These are phyloP conservation scores for Rousettus leschenaultii DNA, from an alignment of 2,113 vertebrate genomes.

Conservation along the genomic window DNA sequence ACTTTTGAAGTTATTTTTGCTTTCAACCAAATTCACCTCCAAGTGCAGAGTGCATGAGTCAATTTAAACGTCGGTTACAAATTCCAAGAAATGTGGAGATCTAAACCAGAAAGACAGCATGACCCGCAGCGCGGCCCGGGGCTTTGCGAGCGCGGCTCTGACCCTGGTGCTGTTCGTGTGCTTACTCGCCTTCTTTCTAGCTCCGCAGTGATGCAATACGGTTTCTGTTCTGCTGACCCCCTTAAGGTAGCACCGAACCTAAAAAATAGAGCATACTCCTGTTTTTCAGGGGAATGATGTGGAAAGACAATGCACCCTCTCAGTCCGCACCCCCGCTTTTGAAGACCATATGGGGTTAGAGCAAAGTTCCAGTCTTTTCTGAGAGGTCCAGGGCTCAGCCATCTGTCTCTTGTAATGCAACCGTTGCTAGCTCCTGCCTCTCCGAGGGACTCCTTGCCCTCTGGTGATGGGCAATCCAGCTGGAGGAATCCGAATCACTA, in stretches of 20 bases:
- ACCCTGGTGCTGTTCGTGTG: not conserved
- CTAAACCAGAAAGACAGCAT: slow-evolving; percentile 63
- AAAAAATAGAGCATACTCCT: not conserved
- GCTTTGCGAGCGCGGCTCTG: slow-evolving; percentile 28
- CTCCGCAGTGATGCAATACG: slow-evolving; percentile 10
- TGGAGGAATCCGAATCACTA: not conserved
- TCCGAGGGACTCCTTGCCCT: not conserved
- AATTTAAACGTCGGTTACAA: slow-evolving; percentile 58
- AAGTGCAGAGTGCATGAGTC: slow-evolving; percentile 52
- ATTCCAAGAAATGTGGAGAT: slow-evolving; percentile 69
- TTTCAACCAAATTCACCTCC: slow-evolving; percentile 56
- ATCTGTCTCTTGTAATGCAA: not conserved
- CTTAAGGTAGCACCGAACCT: not conserved
- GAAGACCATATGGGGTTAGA: not conserved
- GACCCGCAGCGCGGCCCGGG: not conserved
- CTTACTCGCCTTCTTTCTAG: not conserved
- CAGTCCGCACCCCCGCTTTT: rapidly evolving
- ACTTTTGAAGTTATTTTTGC: slow-evolving; percentile 69
- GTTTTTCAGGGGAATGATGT: not conserved
- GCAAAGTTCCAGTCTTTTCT: not conserved
- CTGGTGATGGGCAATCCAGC: not conserved
- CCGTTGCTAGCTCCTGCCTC: not conserved
- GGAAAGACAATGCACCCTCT: not conserved
- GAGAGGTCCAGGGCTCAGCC: not conserved
- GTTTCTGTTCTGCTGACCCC: not conserved